A percentile compares a stretch with the other conserved stretches of the same genome.
Conservation (phyloP, 2,888 invertebrate genomes). For the Azorinus chamasolen region DNA sequence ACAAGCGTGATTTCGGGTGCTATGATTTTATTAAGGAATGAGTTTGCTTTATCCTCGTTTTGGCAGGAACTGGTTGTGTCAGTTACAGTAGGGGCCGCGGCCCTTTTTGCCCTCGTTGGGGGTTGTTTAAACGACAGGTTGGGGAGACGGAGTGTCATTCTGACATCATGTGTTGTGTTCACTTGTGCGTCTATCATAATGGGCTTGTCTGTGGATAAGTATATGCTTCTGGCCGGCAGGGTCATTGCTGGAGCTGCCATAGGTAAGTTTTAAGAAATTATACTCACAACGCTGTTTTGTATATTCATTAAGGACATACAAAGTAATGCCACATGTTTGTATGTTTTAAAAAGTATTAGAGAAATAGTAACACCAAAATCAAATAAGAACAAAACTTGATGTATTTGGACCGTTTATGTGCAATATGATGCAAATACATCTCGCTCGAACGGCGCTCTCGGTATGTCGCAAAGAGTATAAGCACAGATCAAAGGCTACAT, state of each 20-base stretch:
- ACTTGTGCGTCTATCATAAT: slow-evolving; percentile 87
- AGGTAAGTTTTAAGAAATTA: slow-evolving; percentile 84
- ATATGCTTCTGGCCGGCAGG: slow-evolving; percentile 86
- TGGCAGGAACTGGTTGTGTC: slow-evolving; percentile 88
- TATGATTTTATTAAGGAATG: slow-evolving; percentile 85
- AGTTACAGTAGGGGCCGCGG: slow-evolving; percentile 87
- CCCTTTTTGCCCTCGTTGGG: slow-evolving; percentile 87
- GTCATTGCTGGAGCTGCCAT: slow-evolving; percentile 87
- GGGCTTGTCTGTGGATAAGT: slow-evolving; percentile 86
- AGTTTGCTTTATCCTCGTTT: slow-evolving; percentile 84
- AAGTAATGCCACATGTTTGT: too few species aligned
- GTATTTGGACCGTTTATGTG: too few species aligned
- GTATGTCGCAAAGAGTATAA: too few species aligned
- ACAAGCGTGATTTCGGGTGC: slow-evolving; percentile 88
- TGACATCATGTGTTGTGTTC: slow-evolving; percentile 87
- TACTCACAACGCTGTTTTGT: too few species aligned
- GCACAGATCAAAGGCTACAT: too few species aligned
- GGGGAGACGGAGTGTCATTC: slow-evolving; percentile 88
- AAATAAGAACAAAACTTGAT: too few species aligned
- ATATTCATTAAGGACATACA: too few species aligned
- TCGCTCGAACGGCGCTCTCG: too few species aligned
- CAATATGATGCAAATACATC: too few species aligned
- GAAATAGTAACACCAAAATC: too few species aligned
- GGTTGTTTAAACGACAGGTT: slow-evolving; percentile 87
- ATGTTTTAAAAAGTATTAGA: too few species aligned